Base-by-base conservation (phyloP, 2,797 vertebrate species). In the Ceyx erithaca region DNA sequence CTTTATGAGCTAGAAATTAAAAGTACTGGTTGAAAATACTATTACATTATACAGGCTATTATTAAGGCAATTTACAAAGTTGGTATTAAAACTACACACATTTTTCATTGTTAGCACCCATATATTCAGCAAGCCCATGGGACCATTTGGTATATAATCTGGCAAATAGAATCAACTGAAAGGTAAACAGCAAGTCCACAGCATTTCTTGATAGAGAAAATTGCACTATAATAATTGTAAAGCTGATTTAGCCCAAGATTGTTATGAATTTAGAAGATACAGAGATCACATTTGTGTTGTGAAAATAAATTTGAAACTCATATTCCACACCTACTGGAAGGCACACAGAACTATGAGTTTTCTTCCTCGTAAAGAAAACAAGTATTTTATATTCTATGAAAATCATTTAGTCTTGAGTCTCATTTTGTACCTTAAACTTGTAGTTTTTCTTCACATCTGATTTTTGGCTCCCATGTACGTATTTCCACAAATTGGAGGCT, bases 1-100 rank as follows among this genome's bases (percentile, higher is more conserved):
- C 96, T 98, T 98, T 98, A 98, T 97, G 98, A 98, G 97, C 97
- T 98, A 98, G 97, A 98, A 98, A 98, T 98, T 98, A 98, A 98
- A 98, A 98, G 97, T 98, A 98, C 97, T 98, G 96, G 96, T 97
- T 98, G 96, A 98, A 98, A 98, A 98, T 97, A 98, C 97, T 98
- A 98, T 98, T 98, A 97, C 96, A 98, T 97, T 97, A 97, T 94
- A 97, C 95, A 94, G 97, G 97, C 96, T 97, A 98, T 98, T 98
- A 98, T 98, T 98, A 98, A 98, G 96, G 97, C 97, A 98, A 98
- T 98, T 98, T 98, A 97, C 97, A 98, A 98, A 98, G 97, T 98
- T 98, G 90, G 95, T 97, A 96, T 96, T 97, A 98, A 98, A 97
- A 98, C 97, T 97, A 96, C 97, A 96, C 93, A 97, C 97, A 97